Evolutionary conservation across 1,140 invertebrate genomes (phyloP).

Genomic region (Dendrolimus punctatus): DNA sequence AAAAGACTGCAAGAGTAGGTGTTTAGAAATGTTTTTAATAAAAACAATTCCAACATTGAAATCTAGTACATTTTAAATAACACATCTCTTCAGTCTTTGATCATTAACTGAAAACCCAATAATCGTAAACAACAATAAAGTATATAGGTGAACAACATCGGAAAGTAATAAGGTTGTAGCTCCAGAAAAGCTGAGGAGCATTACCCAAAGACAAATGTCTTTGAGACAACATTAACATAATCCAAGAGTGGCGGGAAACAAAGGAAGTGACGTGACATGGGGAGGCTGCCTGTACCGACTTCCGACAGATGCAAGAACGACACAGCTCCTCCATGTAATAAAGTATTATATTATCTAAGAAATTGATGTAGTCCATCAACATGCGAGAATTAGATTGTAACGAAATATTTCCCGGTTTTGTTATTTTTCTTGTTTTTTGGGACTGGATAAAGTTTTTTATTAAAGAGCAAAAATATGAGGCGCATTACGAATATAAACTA

Average conservation of each 20-base stretch:
- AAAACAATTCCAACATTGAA: too few species aligned
- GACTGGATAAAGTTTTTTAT: too few species aligned
- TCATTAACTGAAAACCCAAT: constrained; percentile 15
- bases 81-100: constrained; percentile 1
- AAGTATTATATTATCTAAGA: constrained; percentile 7
- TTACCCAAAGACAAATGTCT: constrained; percentile 62
- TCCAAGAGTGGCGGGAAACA: constrained; percentile 44
- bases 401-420: too few species aligned
- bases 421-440: too few species aligned
- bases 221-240: constrained; percentile 62
- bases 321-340: constrained; percentile 16
- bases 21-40: too few species aligned
- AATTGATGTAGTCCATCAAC: constrained; percentile 38
- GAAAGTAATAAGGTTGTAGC: constrained; percentile 41
- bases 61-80: too few species aligned
- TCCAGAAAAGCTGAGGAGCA: constrained; percentile 41
- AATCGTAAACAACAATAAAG: constrained; percentile 37
- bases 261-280: constrained; percentile 43
- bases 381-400: constrained; percentile 5
- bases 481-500: too few species aligned
- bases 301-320: constrained; percentile 21
- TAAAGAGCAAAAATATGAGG: too few species aligned
- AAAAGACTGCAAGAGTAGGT: too few species aligned
- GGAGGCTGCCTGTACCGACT: constrained; percentile 13
- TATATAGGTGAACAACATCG: constrained; percentile 32